phyloP scores from a whole-genome alignment of 64 coral and sea anemone species.

The Dendrophyllia cribrosa region DNA sequence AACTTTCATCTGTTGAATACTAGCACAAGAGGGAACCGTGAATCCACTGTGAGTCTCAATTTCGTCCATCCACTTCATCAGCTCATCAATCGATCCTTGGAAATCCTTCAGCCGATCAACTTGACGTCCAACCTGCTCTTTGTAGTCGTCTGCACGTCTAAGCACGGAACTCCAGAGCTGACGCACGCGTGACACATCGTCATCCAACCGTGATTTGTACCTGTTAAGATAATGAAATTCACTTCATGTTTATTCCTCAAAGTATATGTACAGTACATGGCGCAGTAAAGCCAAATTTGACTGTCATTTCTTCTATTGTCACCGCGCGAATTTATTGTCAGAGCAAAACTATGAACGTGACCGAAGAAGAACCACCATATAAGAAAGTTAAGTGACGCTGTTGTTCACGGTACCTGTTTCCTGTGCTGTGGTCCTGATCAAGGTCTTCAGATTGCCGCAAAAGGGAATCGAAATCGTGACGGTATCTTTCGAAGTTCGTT shows the following conservation, averaged over 20 bases:
- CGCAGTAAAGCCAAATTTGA: too few species aligned
- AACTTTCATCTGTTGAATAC: constrained; percentile 88
- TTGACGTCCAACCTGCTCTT: constrained; percentile 64
- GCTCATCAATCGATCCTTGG: constrained; percentile 50
- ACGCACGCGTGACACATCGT: constrained; percentile 22
- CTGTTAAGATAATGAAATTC: too few species aligned
- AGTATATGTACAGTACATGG: too few species aligned
- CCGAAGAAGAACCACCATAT: too few species aligned
- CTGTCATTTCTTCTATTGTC: too few species aligned
- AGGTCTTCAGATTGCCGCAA: constrained; percentile 80
- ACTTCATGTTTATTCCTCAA: too few species aligned
- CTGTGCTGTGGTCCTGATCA: constrained; percentile 66
- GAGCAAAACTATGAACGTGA: too few species aligned
- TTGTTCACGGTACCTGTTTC: constrained; percentile 4
- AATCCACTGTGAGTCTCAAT: constrained; percentile 86
- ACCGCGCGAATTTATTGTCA: too few species aligned
- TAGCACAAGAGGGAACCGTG: constrained; percentile 67
- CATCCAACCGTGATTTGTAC: constrained; percentile 16
- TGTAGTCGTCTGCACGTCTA: constrained; percentile 74
- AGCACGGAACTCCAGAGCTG: constrained; percentile 74
- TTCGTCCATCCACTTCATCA: constrained; percentile 82
- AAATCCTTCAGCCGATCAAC: constrained; percentile 76
- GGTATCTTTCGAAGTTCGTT: constrained; percentile 75
- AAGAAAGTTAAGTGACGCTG: not conserved
- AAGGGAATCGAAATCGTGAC: constrained; percentile 65